Conservation (phyloP, 2,113 vertebrate genomes). For the Murina feae region DNA sequence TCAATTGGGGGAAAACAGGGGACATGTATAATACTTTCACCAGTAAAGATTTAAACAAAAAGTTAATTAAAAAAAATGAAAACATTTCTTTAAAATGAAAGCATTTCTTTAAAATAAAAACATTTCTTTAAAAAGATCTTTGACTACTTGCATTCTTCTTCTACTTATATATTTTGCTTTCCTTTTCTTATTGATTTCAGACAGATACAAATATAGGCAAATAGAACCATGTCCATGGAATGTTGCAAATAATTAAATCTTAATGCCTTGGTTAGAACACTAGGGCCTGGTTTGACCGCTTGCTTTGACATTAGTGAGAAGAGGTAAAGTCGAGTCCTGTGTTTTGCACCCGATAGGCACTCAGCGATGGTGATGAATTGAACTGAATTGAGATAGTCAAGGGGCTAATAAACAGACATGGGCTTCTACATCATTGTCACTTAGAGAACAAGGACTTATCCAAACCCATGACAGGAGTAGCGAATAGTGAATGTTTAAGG, state of each 20-base stretch:
- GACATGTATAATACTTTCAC: no score
- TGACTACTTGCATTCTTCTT: background rate
- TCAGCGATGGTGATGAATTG: background rate
- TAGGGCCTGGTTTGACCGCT: background rate
- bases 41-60: background rate
- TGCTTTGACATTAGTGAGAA: background rate
- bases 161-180: background rate
- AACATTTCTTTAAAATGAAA: background rate
- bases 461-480: background rate
- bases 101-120: background rate
- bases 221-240: background rate
- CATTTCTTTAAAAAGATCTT: background rate
- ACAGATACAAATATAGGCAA: background rate
- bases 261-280: background rate
- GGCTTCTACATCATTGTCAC: background rate
- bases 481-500: background rate
- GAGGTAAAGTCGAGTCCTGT: background rate
- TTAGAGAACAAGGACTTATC: background rate
- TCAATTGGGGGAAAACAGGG: no score
- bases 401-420: background rate
- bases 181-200: constrained; percentile 12
- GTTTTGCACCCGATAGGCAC: background rate
- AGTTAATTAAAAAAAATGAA: background rate
- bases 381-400: background rate
- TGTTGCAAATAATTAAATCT: background rate